Percentiles rank a stretch among this genome's conserved stretches.
Conservation (phyloP, 2,113 vertebrate species). For the Apistogramma diplotaenia region DNA sequence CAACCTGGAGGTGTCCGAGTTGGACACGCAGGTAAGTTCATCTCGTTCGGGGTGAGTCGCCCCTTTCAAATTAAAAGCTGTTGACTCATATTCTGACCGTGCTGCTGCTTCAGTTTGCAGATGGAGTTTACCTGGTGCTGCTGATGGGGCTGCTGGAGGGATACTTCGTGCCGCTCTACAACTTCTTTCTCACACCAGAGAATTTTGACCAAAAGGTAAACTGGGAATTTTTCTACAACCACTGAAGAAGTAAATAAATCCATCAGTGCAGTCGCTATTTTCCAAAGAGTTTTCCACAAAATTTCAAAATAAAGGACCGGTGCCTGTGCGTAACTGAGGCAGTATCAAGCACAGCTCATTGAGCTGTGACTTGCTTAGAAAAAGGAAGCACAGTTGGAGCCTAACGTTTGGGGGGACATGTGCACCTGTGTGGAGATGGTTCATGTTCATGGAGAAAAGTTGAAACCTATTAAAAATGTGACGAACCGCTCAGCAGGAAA, state of each 20-base stretch:
- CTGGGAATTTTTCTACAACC: background rate
- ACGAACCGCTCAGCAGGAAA: background rate
- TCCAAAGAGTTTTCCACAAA: background rate
- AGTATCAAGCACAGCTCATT: too few relatives aligned
- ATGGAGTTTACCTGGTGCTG: conserved; percentile 95
- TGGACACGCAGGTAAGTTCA: conserved; percentile 91
- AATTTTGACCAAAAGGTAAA: conserved; percentile 97
- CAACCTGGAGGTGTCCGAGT: conserved; percentile 95
- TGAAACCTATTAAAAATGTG: background rate
- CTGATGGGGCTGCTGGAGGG: conserved; percentile 97
- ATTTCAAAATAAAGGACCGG: too few relatives aligned
- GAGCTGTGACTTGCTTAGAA: background rate
- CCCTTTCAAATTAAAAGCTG: background rate
- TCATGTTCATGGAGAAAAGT: background rate
- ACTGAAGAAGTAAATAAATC: background rate
- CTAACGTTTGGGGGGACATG: background rate
- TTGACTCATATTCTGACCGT: too few relatives aligned
- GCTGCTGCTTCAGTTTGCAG: conserved; percentile 87
- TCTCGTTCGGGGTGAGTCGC: background rate
- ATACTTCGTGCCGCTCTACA: conserved; percentile 95
- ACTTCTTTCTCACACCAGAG: conserved; percentile 97
- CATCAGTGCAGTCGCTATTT: background rate
- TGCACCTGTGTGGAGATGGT: background rate
- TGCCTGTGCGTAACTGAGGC: background rate
- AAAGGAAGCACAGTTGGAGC: background rate